Base-by-base conservation (phyloP, 2,888 invertebrate genomes). In the Heliconius aoede region DNA sequence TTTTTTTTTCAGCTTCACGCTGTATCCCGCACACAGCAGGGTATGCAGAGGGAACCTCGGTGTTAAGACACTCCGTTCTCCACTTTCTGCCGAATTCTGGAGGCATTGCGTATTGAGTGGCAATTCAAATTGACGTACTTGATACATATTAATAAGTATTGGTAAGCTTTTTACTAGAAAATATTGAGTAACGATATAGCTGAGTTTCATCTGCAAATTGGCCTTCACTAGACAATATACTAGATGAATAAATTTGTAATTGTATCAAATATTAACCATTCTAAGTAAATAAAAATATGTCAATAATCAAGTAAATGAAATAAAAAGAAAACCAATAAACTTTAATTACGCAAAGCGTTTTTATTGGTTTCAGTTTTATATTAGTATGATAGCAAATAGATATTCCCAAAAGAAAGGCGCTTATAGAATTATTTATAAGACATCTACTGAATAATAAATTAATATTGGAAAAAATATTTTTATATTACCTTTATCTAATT, bases 351-450 rank as follows among this genome's bases (percentile, higher is more conserved):
- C n/a, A 51, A 68, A 68, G 68, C 30, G 21, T 30, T 30, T 21
- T 28, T 51, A 28, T 28, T 30, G 46, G 21, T 21, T 51, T 51
- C 11, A 51, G 30, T 51, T 51, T 68, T n/a, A 67, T 46, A 67
- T 67, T 21, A 46, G 13, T 67, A 46, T 40, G 40, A 67, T 67
- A 67, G 15, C 26, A 67, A 26, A 26, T 67, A 67, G 15, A 36
- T 67, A 67, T 40, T 67, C 40, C 40, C 67, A 67, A 67, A 65
- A 28, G 67, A 46, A 40, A 24, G 46, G 26, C 40, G 28, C 46
- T 68, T 28, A 46, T 28, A 26, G 67, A 68, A 68, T 68, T 68
- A 32, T 68, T 68, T 26, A 46, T 68, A 21, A 21, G 40, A 9
- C 13, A 36, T 36, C 11, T 26, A 46, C 21, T 68, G 18, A 46